These are phyloP conservation scores for Octonoba sinensis DNA, from an alignment of 2,888 invertebrate genomes.

Conservation along the genomic window DNA sequence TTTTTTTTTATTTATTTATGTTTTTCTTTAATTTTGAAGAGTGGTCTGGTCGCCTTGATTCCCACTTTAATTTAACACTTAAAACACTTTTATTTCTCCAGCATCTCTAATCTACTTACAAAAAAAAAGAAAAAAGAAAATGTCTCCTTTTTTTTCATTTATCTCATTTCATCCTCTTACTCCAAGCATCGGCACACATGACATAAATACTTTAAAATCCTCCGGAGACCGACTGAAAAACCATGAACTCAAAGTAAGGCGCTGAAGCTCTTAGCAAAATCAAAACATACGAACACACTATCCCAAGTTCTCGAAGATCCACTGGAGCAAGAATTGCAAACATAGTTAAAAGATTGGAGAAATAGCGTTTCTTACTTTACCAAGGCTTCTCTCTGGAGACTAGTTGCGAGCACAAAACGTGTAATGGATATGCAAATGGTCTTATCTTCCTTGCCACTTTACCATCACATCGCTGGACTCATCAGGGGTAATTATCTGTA, in stretches of 20 bases:
- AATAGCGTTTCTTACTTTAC: constrained; percentile 30
- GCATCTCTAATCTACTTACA: no score
- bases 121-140: no score
- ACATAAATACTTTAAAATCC: no score
- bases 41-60: no score
- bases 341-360: constrained; percentile 21
- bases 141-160: no score
- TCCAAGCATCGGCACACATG: no score
- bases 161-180: no score
- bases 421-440: constrained; percentile 48
- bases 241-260: constrained; percentile 4
- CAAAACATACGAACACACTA: constrained; percentile 31
- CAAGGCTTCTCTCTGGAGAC: constrained; percentile 7
- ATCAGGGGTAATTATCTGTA: constrained; percentile 44
- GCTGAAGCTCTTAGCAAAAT: constrained; percentile 30
- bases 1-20: no score
- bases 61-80: no score
- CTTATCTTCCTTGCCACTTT: neutral
- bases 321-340: constrained; percentile 11
- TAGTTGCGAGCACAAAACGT: neutral
- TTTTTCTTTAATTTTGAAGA: no score
- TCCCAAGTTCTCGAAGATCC: constrained; percentile 23
- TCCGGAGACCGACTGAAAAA: neutral
- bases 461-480: constrained; percentile 4
- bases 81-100: no score